Evolutionary conservation across 1,140 invertebrate genomes (phyloP), one percentile per base, ranked within the genome.

Genomic region (Oncopodura yosiiana): DNA sequence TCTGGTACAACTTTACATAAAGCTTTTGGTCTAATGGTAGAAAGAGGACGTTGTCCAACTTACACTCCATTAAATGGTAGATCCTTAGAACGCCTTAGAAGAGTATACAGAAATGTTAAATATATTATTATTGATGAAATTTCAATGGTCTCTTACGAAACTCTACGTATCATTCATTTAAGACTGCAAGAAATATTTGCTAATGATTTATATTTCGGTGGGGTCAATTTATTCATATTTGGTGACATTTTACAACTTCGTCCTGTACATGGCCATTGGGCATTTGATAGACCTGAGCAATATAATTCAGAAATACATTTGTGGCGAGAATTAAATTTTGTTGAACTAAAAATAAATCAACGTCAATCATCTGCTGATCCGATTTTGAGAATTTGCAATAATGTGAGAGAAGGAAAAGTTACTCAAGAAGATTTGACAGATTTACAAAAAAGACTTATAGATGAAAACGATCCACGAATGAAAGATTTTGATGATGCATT

Each of bases 51-150:
- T 19, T 8, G 8, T 11, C 8, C 43, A 19, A 5, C 8, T 8
- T 45, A 45, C 26, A 11, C 8, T 24, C 6, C 8, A 23, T 19
- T 45, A 19, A 24, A 19, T 29, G 26, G 11, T 5, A 14, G 19
- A 24, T 8, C 8, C 6, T 29, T 45, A 11, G 21, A 9, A 18
- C 9, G 23, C 6, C 11, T 45, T 4, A 9, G 43, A 21, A 9
- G 23, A 26, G 12, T 29, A 9, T 24, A 24, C 19, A 45, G 21
- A 24, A 24, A 45, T 19, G 12, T 24, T 9, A 29, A 45, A 45
- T 23, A 11, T 4, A 45, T 45, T 19, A 45, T 45, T 29, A 19
- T 45, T 8, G 43, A 45, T 21, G 43, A 45, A 45, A 26, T 26
- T 5, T 45, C 43, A 8, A 19, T 29, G 43, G 19, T 29, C 26